A percentile compares a stretch with the other conserved stretches of the same genome.
Conservation (phyloP, 2,113 vertebrate genomes). For the Porphyrio hochstetteri region DNA sequence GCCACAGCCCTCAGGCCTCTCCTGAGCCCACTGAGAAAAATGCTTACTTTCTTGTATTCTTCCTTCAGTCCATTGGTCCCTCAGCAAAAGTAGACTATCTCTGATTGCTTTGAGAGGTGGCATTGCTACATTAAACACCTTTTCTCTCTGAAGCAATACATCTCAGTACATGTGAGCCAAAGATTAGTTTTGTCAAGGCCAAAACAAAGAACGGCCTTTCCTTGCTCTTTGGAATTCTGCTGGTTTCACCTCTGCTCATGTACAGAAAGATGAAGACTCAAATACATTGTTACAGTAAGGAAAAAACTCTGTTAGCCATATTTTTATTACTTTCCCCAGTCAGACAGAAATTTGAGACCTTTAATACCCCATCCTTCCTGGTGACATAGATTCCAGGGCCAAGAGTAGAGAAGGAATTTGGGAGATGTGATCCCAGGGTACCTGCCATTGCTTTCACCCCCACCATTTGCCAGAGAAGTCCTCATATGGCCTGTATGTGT, state of each 20-base stretch:
- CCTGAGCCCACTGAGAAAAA: background rate
- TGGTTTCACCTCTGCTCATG: background rate
- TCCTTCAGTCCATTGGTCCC: background rate
- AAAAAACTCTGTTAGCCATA: background rate
- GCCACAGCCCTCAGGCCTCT: background rate
- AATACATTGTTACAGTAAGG: background rate
- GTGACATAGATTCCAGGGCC: background rate
- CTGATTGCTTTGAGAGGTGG: background rate
- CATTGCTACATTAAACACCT: background rate
- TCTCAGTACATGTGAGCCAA: background rate
- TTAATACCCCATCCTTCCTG: background rate
- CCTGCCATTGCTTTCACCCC: background rate
- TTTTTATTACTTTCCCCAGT: background rate
- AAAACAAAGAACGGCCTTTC: background rate
- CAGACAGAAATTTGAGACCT: background rate
- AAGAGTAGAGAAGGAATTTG: background rate
- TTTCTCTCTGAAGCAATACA: background rate
- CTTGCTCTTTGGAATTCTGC: background rate
- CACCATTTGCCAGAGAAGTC: background rate
- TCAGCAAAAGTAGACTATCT: background rate
- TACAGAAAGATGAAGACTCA: background rate
- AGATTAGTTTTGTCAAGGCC: background rate
- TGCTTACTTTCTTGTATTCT: background rate
- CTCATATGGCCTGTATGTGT: accelerated
- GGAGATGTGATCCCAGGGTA: background rate